Conservation (phyloP, 2,797 vertebrate genomes). For the Anguilla pacifica region DNA sequence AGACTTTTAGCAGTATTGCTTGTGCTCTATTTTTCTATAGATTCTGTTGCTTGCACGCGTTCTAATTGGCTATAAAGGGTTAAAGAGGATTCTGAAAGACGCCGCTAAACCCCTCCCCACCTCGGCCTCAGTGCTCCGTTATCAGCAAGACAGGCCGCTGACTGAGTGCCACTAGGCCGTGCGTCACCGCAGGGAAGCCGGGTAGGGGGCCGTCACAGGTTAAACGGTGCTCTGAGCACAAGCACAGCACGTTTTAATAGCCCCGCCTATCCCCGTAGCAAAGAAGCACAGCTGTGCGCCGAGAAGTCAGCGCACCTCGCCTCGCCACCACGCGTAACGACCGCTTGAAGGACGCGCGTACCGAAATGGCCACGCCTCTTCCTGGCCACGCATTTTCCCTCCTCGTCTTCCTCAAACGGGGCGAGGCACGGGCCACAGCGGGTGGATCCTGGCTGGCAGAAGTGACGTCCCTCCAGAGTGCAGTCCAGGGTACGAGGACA, state of each 20-base stretch:
- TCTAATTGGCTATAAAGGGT: background rate
- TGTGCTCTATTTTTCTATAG: background rate
- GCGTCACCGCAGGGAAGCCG: background rate
- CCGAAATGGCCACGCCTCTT: conserved; percentile 54
- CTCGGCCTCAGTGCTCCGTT: background rate
- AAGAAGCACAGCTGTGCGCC: background rate
- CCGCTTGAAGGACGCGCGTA: conserved; percentile 37
- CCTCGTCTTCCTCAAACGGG: conserved; percentile 74
- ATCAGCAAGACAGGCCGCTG: background rate
- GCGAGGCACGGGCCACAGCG: conserved; percentile 81
- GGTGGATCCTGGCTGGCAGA: conserved; percentile 71
- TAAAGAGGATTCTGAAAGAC: background rate
- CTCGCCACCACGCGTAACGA: background rate
- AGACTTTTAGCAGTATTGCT: background rate
- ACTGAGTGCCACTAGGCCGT: background rate
- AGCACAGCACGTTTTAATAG: background rate
- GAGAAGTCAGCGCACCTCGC: background rate
- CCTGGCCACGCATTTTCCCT: conserved; percentile 69
- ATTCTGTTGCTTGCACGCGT: background rate
- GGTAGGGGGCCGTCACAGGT: background rate
- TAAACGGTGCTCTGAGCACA: background rate
- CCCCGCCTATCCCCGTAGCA: background rate
- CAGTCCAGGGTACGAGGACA: conserved; percentile 87
- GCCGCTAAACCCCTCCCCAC: background rate
- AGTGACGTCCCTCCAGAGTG: conserved; percentile 75